Evolutionary conservation across 2,113 vertebrate species (phyloP), one percentile per base, ranked within the genome.

Genomic region (Silurus asotus): DNA sequence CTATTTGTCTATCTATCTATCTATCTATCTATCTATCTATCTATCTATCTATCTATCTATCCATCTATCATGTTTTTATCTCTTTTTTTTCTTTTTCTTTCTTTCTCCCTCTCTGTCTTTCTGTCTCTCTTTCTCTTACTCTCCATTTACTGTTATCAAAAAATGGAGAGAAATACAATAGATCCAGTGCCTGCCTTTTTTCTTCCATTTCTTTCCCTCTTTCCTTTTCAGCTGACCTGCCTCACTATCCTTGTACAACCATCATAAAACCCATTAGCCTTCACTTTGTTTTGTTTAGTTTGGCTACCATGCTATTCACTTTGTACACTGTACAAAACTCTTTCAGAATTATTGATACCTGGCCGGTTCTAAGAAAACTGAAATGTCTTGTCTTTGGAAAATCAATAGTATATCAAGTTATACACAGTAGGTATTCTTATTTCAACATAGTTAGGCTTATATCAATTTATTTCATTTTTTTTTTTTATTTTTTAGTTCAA

Each of bases 1-100:
- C 78, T 90, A 25, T 83, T 9, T 55, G 45, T 87, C 74, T 69
- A 61, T 78, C 55, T 86, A 59, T 78, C 83, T 88, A 37, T 37
- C 28, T 37, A 37, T 37, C 28, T 37, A 37, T 37, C 28, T 37
- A 37, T 37, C 37, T 37, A 61, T 78, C 55, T 86, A 59, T 78
- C 83, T 76, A 37, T 81, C 56, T 81, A 72, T 88, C 37, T 61
- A 56, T 87, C 65, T 61, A 61, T 70, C 59, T 82, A n/a, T 82
- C 80, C 87, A 15, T 84, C 25, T 37, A 37, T 37, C 37, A 37
- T 37, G 37, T 37, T 37, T 37, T 2, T 37, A 61, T 78, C 55
- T 86, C 65, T 78, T 81, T 88, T n/a, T 81, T 28, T 59, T 51
- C 84, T 56, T 65, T 45, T 76, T 81, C 56, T 81, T 72, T 88